A percentile compares a stretch with the other conserved stretches of the same genome.
Evolutionary conservation across 2,888 invertebrate genomes (phyloP).

Genomic region (Cantharis rufa): DNA sequence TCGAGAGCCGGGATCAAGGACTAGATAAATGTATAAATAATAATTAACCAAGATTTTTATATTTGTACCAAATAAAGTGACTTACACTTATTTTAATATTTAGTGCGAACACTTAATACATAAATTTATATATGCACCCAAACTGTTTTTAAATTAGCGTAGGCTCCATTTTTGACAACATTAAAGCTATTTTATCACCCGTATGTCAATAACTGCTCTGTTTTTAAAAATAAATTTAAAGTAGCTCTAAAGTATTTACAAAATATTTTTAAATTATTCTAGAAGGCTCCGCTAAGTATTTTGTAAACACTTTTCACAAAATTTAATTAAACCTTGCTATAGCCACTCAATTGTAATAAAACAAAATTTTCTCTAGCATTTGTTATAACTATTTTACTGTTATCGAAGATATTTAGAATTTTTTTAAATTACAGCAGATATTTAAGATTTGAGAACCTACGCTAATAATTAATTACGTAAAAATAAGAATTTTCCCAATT

Average conservation of each 20-base stretch:
- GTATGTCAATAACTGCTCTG: conserved; percentile 5
- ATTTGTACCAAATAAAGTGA: neutral
- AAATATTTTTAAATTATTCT: neutral
- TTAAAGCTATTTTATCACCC: conserved; percentile 27
- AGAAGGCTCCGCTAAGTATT: neutral
- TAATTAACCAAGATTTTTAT: neutral
- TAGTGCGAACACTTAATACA: conserved; percentile 16
- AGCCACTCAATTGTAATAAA: neutral
- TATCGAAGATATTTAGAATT: neutral
- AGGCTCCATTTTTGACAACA: conserved; percentile 18
- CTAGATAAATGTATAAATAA: neutral
- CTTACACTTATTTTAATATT: conserved; percentile 10
- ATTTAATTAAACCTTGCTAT: neutral
- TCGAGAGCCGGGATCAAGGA: too few species aligned
- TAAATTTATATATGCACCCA: conserved; percentile 10
- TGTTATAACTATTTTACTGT: neutral
- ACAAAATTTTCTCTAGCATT: neutral
- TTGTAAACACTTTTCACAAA: neutral
- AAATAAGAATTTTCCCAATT: neutral
- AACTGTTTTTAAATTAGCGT: conserved; percentile 23
- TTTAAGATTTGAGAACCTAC: neutral
- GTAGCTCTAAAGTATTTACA: neutral
- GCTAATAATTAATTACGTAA: neutral
- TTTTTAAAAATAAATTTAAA: neutral
- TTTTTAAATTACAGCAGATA: neutral